These are phyloP conservation scores for Chrysolina haemoptera DNA, from an alignment of 2,888 invertebrate species.

Conservation along the genomic window DNA sequence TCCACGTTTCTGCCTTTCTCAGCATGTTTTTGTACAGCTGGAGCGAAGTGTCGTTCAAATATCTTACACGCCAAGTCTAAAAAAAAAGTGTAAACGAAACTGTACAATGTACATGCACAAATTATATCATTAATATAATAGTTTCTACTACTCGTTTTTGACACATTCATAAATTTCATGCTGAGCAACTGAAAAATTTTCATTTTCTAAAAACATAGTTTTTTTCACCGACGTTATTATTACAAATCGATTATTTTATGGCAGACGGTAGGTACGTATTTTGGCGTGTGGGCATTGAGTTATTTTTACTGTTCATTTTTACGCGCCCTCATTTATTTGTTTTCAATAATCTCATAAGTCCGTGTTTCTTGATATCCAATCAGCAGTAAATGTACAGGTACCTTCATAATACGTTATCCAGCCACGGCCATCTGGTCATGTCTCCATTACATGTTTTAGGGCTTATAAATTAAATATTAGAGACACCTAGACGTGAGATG, in stretches of 20 bases:
- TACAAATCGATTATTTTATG: background rate
- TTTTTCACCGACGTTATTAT: background rate
- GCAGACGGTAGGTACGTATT: background rate
- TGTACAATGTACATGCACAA: too few species aligned
- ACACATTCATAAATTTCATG: too few species aligned
- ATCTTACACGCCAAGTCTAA: too few species aligned
- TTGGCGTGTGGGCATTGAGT: background rate
- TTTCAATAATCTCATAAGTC: background rate
- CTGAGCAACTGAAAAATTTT: too few species aligned
- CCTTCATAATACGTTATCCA: slow-evolving; percentile 37
- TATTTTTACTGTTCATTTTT: background rate
- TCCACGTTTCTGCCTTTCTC: too few species aligned
- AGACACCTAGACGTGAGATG: slow-evolving; percentile 45
- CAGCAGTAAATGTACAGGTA: slow-evolving; percentile 38
- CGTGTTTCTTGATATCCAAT: slow-evolving; percentile 31
- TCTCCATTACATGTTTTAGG: slow-evolving; percentile 46
- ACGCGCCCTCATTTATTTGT: background rate
- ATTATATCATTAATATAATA: too few species aligned
- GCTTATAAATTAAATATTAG: slow-evolving; percentile 49
- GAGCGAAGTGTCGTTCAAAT: too few species aligned
- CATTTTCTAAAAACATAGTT: too few species aligned
- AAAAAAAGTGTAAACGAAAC: too few species aligned
- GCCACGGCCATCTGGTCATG: slow-evolving; percentile 25
- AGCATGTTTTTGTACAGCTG: too few species aligned
- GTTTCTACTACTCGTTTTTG: too few species aligned